Base-by-base conservation (phyloP, 2,797 vertebrate genomes). In the Spea hammondii region DNA sequence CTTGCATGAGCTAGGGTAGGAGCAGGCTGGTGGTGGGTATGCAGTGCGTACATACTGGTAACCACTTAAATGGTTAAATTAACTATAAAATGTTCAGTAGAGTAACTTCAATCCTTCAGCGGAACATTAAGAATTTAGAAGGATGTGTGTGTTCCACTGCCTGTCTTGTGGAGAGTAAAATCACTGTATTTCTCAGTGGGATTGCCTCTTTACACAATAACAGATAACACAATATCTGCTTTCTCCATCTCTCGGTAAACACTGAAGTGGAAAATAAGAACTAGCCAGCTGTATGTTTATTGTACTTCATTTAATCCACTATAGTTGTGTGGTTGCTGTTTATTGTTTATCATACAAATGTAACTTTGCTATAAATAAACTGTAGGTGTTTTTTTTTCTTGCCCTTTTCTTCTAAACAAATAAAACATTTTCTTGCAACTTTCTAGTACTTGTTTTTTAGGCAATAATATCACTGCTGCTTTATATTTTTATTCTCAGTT, bases 401-500 rank as follows among this genome's bases (percentile, higher is more conserved):
- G 48, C 17, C 67, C 67, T 46, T 48, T n/a, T 68, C 8, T 53
- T 53, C 49, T 14, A 17, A 17, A 32, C 48, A 51, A 51, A 69
- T 51, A 69, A 17, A 69, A 69, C 7, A 51, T 8, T 51, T 14
- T 51, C 5, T 53, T 4, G 48, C 7, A 32, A 4, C 59, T 14
- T 4, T 17, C 13, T 69, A 4, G 10, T 10, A 62, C 5, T 14
- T 73, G 46, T 73, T 46, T 62, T 13, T 17, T 7, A 59, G 8
- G 46, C 11, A 73, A 73, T 59, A 62, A 60, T 62, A 55, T 47
- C 64, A 13, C 46, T 48, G 6, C 59, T 73, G 47, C 14, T 14
- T 64, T 57, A 64, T 73, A 44, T 11, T 64, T 32, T 5, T 50
- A 73, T 73, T 73, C 71, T 14, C 72, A 17, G 13, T 44, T 73